A percentile compares a stretch with the other conserved stretches of the same genome.
Conservation (phyloP, 2,888 invertebrate species). For the Mythimna vitellina region DNA sequence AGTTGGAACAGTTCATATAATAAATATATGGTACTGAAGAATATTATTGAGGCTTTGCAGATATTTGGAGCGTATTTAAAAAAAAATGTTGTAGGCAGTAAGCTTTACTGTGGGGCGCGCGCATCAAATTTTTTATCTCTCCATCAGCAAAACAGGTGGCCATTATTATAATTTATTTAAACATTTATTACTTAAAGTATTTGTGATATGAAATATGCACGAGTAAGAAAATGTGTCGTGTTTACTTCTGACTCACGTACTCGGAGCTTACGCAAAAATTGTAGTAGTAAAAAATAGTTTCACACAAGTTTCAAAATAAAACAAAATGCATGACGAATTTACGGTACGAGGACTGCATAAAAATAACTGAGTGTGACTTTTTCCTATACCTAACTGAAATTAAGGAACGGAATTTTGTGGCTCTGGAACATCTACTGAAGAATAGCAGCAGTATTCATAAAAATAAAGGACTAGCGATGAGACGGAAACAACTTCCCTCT, state of each 20-base stretch:
- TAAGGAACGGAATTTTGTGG: no score
- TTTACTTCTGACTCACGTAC: conserved; percentile 53
- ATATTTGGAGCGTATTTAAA: neutral
- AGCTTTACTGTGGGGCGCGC: no score
- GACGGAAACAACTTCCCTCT: neutral
- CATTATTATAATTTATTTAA: conserved; percentile 51
- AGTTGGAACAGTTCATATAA: neutral
- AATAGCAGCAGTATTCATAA: neutral
- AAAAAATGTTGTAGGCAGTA: neutral
- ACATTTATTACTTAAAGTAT: conserved; percentile 48
- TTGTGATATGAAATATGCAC: conserved; percentile 48
- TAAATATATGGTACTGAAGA: no score
- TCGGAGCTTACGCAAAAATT: conserved; percentile 44
- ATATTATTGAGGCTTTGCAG: no score
- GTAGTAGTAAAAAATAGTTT: conserved; percentile 49
- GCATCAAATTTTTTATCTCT: conserved; percentile 14
- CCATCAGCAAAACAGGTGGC: conserved; percentile 37
- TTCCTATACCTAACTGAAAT: neutral
- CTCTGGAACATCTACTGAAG: neutral
- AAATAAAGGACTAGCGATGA: neutral
- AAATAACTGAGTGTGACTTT: conserved; percentile 28
- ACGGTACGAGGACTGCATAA: conserved; percentile 17
- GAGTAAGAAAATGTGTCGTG: conserved; percentile 50
- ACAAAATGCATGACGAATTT: conserved; percentile 27
- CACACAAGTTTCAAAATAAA: conserved; percentile 45